Percentiles rank a stretch among this genome's conserved stretches.
Conservation (phyloP, 2,797 vertebrate genomes). For the Brachymystax lenok region DNA sequence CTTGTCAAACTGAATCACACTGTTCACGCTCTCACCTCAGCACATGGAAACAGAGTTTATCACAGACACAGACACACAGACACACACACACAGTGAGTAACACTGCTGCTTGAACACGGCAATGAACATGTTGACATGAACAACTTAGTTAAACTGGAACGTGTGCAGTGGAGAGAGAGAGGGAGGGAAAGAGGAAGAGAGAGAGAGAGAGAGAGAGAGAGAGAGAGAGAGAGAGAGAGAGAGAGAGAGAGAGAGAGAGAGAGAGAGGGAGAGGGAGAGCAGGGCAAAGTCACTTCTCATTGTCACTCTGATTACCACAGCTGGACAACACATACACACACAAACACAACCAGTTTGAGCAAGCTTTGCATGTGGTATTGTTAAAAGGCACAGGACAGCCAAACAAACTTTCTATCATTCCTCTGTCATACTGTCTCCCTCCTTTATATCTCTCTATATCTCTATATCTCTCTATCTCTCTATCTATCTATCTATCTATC, state of each 20-base stretch:
- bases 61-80: slow-evolving; percentile 17
- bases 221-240: slow-evolving; percentile 13
- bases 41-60: slow-evolving; percentile 17
- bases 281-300: slow-evolving; percentile 27
- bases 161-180: slow-evolving; percentile 12
- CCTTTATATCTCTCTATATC: too few species aligned
- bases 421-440: too few species aligned
- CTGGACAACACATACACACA: slow-evolving; percentile 31
- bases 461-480: not conserved
- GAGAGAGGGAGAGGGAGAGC: slow-evolving; percentile 3
- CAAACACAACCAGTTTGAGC: slow-evolving; percentile 19
- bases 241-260: not conserved
- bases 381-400: not conserved
- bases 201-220: slow-evolving; percentile 11
- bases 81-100: not conserved
- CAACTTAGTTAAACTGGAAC: slow-evolving; percentile 48
- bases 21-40: not conserved
- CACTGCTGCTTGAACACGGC: slow-evolving; percentile 25
- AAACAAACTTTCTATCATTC: slow-evolving; percentile 18
- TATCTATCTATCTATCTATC: not conserved
- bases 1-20: not conserved
- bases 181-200: slow-evolving; percentile 6
- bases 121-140: slow-evolving; percentile 38
- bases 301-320: slow-evolving; percentile 34
- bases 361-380: slow-evolving; percentile 25